Conservation (phyloP, 2,888 invertebrate genomes). For the Scaptomyza flava region DNA sequence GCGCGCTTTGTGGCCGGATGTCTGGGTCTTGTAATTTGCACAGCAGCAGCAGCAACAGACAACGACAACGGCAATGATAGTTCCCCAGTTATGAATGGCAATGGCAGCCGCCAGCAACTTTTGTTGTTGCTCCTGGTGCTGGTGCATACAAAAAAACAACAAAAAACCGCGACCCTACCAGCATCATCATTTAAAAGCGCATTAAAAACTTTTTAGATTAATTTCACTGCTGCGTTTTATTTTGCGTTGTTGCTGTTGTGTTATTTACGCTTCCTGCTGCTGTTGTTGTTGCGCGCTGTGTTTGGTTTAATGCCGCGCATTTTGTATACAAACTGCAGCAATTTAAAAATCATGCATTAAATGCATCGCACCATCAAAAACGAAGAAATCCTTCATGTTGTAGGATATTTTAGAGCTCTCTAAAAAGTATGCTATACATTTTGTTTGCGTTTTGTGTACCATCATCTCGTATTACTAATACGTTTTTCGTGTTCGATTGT, state of each 20-base stretch:
- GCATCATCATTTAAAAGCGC: conserved; percentile 83
- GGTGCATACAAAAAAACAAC: conserved; percentile 32
- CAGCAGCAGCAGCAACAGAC: conserved; percentile 47
- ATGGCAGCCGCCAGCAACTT: conserved; percentile 28
- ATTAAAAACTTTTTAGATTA: conserved; percentile 84
- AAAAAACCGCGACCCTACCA: conserved; percentile 43
- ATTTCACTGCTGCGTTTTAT: conserved; percentile 72
- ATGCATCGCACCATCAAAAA: conserved; percentile 2
- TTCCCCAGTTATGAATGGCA: conserved; percentile 35
- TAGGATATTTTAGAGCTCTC: conserved; percentile 10
- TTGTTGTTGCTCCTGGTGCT: conserved; percentile 23
- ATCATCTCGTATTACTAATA: conserved; percentile 58
- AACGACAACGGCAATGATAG: conserved; percentile 30
- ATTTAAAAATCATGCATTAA: conserved; percentile 55
- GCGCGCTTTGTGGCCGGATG: conserved; percentile 59
- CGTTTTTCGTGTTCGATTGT: conserved; percentile 71
- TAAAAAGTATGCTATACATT: conserved; percentile 21
- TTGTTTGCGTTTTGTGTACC: background rate
- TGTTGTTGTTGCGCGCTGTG: conserved; percentile 34
- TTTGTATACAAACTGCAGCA: conserved; percentile 38
- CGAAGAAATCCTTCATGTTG: background rate
- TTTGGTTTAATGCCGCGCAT: conserved; percentile 51
- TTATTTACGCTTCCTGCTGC: conserved; percentile 54
- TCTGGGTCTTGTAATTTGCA: conserved; percentile 75
- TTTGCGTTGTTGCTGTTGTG: conserved; percentile 38